Percentiles rank a stretch among this genome's conserved stretches.
phyloP scores from a whole-genome alignment of 2,797 vertebrate genomes.

The Sebastes kiyomatsui region DNA sequence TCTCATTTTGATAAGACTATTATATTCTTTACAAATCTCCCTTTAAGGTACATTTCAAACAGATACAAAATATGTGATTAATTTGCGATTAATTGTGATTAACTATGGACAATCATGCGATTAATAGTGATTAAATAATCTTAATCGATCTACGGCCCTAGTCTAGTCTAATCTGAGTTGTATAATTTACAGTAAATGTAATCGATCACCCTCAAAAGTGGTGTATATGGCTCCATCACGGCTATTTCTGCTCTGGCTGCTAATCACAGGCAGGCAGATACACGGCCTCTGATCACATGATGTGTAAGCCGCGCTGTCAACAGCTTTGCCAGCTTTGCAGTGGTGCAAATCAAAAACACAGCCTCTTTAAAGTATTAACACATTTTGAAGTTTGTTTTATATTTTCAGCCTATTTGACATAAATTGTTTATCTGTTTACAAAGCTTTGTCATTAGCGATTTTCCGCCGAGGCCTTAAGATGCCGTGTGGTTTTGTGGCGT shows the following conservation, averaged over 20 bases:
- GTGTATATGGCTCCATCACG: slow-evolving; percentile 33
- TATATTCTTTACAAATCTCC: no score
- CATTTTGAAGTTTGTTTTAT: slow-evolving; percentile 82
- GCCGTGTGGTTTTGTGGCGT: slow-evolving; percentile 52
- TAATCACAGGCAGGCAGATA: slow-evolving; percentile 74
- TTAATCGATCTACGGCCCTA: no score
- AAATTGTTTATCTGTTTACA: slow-evolving; percentile 84
- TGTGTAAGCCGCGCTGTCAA: slow-evolving; percentile 80
- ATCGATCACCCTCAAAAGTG: slow-evolving; percentile 62
- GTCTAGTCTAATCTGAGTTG: slow-evolving; percentile 44
- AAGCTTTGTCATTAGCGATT: slow-evolving; percentile 86
- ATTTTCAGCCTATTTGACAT: slow-evolving; percentile 79
- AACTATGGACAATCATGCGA: no score
- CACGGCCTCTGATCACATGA: slow-evolving; percentile 72
- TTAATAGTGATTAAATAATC: no score
- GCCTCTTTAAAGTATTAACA: slow-evolving; percentile 80
- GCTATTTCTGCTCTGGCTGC: slow-evolving; percentile 55
- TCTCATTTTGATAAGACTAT: no score
- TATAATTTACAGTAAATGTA: slow-evolving; percentile 54
- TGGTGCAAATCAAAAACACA: slow-evolving; percentile 76
- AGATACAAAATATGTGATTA: no score
- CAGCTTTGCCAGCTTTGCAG: slow-evolving; percentile 76
- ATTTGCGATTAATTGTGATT: accelerated
- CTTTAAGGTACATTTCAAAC: no score
- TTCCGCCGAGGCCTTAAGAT: slow-evolving; percentile 78